Conservation (phyloP, 2,113 vertebrate species). For the Salminus brasiliensis region DNA sequence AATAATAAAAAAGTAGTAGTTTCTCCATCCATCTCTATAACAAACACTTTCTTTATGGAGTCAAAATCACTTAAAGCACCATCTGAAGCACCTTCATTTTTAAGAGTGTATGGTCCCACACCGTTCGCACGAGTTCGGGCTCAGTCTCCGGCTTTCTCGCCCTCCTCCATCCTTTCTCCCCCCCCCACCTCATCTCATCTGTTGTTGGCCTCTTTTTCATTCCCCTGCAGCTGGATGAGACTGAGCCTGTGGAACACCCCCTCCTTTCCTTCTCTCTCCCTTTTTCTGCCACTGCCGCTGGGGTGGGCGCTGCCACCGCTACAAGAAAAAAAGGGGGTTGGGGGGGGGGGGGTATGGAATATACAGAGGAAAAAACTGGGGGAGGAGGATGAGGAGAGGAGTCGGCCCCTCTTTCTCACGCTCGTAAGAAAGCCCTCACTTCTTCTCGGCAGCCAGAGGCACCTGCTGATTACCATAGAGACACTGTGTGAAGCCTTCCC, state of each 20-base stretch:
- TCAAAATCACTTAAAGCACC: too few relatives aligned
- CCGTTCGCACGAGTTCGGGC: neutral
- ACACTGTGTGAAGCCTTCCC: slow-evolving; percentile 80
- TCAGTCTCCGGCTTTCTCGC: slow-evolving; percentile 12
- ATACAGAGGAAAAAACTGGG: slow-evolving; percentile 19
- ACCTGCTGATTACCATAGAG: slow-evolving; percentile 94
- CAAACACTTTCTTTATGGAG: too few relatives aligned
- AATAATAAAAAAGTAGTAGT: too few relatives aligned
- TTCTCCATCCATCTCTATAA: too few relatives aligned
- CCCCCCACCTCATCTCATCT: slow-evolving; percentile 52
- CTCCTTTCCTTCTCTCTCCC: slow-evolving; percentile 59
- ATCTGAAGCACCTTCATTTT: too few relatives aligned
- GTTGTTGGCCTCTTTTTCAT: slow-evolving; percentile 62
- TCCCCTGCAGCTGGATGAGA: slow-evolving; percentile 73
- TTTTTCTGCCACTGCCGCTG: slow-evolving; percentile 61
- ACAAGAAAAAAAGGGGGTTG: slow-evolving; percentile 59
- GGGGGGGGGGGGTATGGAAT: slow-evolving; percentile 48
- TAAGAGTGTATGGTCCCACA: neutral
- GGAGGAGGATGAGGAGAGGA: slow-evolving; percentile 59
- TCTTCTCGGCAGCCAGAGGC: slow-evolving; percentile 83
- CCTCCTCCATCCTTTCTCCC: slow-evolving; percentile 37
- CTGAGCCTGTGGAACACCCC: slow-evolving; percentile 72
- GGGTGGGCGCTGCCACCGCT: slow-evolving; percentile 66
- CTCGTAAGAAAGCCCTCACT: slow-evolving; percentile 84
- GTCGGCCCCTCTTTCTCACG: slow-evolving; percentile 84